Percentiles rank a stretch among this genome's conserved stretches.
phyloP scores from a whole-genome alignment of 2,888 invertebrate species.

The Chaetogeoica ovagalla region DNA sequence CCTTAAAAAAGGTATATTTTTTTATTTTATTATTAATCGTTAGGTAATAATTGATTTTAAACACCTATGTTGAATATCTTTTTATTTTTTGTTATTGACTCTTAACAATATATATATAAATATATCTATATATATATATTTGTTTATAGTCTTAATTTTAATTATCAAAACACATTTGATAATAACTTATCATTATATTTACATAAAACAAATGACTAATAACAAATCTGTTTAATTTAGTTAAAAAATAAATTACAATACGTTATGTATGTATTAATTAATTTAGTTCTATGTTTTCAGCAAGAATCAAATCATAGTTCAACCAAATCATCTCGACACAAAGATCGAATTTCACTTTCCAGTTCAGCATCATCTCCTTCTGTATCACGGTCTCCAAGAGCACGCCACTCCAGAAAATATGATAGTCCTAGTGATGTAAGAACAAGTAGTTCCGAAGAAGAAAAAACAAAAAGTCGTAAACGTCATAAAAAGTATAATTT shows the following conservation, averaged over 20 bases:
- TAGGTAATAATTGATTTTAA: slow-evolving; percentile 41
- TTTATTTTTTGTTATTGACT: slow-evolving; percentile 12
- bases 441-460: slow-evolving; percentile 45
- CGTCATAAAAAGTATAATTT: slow-evolving; percentile 29
- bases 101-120: slow-evolving; percentile 1
- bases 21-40: slow-evolving; percentile 40
- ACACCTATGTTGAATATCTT: slow-evolving; percentile 16
- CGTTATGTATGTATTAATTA: slow-evolving; percentile 17
- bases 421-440: slow-evolving; percentile 30
- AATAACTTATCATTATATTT: slow-evolving; percentile 33
- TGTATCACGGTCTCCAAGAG: neutral
- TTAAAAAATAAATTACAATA: neutral
- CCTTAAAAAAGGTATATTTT: slow-evolving; percentile 49
- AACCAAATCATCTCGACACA: slow-evolving; percentile 28
- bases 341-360: slow-evolving; percentile 42
- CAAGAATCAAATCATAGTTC: slow-evolving; percentile 48
- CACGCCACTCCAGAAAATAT: slow-evolving; percentile 18
- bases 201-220: slow-evolving; percentile 20
- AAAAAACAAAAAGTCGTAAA: slow-evolving; percentile 26
- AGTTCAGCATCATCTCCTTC: slow-evolving; percentile 41
- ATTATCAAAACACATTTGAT: slow-evolving; percentile 20
- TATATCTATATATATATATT: slow-evolving; percentile 6
- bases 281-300: slow-evolving; percentile 48
- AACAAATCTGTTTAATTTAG: slow-evolving; percentile 25
- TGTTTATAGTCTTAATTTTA: slow-evolving; percentile 26